Conservation (phyloP, 2,797 vertebrate genomes). For the Eurystomus glaucurus region DNA sequence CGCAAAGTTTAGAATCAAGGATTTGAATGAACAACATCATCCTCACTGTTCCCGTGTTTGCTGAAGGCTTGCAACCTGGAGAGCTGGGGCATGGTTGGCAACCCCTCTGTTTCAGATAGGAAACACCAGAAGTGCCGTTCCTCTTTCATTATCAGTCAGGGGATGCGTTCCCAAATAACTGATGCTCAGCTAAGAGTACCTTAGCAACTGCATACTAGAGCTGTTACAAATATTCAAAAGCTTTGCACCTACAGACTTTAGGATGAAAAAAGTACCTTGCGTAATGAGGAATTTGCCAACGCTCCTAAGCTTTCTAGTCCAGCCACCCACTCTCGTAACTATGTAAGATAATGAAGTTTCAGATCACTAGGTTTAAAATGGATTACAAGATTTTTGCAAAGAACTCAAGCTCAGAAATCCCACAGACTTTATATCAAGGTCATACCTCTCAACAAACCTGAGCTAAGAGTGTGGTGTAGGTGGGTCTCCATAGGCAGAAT, state of each 20-base stretch:
- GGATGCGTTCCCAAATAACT: not conserved
- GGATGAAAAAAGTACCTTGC: not conserved
- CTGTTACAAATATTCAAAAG: not conserved
- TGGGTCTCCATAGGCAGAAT: not conserved
- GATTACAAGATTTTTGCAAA: not conserved
- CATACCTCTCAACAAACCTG: not conserved
- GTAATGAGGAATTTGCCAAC: not conserved
- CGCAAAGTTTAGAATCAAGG: not conserved
- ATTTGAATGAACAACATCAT: not conserved
- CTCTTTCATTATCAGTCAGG: not conserved
- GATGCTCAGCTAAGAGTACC: not conserved
- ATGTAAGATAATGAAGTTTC: not conserved
- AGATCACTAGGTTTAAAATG: not conserved
- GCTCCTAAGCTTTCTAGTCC: not conserved
- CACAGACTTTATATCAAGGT: not conserved
- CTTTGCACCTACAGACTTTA: not conserved
- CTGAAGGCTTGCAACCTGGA: not conserved
- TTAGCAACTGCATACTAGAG: not conserved
- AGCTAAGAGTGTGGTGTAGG: not conserved
- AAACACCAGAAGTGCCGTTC: not conserved
- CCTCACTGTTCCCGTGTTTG: fast-evolving
- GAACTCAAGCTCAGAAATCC: not conserved
- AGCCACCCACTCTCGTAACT: fast-evolving
- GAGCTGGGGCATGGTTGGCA: not conserved
- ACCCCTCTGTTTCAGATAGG: not conserved